Conservation (phyloP, 2,797 vertebrate species). For the Alosa sapidissima region DNA sequence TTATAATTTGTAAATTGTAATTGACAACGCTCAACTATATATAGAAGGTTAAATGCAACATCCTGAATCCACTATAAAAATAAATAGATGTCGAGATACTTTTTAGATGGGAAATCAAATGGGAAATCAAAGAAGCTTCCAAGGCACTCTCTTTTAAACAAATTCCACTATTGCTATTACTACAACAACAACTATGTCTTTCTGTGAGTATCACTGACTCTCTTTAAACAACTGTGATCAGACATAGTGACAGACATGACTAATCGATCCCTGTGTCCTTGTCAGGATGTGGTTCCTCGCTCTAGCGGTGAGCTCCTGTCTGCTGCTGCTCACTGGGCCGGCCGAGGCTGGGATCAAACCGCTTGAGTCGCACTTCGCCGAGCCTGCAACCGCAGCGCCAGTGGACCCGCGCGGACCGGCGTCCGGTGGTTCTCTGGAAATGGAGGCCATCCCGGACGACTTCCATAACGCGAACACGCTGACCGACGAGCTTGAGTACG, state of each 20-base stretch:
- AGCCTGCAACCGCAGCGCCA: slow-evolving; percentile 35
- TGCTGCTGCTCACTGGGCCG: slow-evolving; percentile 66
- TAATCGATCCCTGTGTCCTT: neutral
- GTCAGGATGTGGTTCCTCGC: slow-evolving; percentile 76
- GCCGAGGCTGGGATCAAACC: slow-evolving; percentile 76
- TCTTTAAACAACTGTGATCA: neutral
- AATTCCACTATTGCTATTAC: too few species aligned
- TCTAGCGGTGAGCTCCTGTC: slow-evolving; percentile 61
- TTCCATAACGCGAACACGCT: slow-evolving; percentile 93
- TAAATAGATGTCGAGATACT: too few species aligned
- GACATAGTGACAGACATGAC: neutral
- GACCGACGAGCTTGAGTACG: slow-evolving; percentile 90
- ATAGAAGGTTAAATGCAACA: too few species aligned
- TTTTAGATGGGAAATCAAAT: too few species aligned
- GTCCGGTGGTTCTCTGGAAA: slow-evolving; percentile 47
- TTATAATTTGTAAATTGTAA: too few species aligned
- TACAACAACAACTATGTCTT: too few species aligned
- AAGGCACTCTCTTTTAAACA: too few species aligned
- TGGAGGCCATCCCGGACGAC: slow-evolving; percentile 71
- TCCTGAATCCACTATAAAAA: too few species aligned
- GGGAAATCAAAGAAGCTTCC: too few species aligned
- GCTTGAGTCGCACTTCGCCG: slow-evolving; percentile 70
- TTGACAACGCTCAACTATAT: too few species aligned
- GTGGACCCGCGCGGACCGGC: slow-evolving; percentile 45
- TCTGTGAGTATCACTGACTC: too few species aligned